phyloP scores from a whole-genome alignment of 2,113 vertebrate species.

The Phrynocephalus versicolor region DNA sequence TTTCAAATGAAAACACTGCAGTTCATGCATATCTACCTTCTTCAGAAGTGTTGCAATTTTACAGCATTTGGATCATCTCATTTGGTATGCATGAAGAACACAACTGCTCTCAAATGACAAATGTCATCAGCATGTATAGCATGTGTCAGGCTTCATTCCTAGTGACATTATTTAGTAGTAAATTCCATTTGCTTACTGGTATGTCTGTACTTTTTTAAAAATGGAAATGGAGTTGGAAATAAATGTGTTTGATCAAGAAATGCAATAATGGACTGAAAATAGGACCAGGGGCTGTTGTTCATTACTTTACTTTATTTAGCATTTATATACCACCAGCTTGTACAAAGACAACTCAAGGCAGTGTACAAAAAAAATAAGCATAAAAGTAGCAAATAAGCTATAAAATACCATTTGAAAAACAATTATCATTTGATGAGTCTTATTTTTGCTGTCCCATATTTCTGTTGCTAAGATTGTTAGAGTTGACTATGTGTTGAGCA shows the following conservation, averaged over 20 bases:
- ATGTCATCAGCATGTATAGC: neutral
- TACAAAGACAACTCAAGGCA: too few species aligned
- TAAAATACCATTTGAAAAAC: too few species aligned
- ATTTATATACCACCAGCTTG: too few species aligned
- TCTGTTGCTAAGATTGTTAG: constrained; percentile 22
- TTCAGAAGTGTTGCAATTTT: neutral
- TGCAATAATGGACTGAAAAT: constrained; percentile 38
- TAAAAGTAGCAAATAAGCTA: too few species aligned
- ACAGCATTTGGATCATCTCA: neutral
- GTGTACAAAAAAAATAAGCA: too few species aligned
- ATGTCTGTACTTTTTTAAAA: neutral
- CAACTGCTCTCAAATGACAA: neutral
- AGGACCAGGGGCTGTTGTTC: constrained; percentile 20
- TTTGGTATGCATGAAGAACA: neutral
- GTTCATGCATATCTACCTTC: neutral
- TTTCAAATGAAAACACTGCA: neutral
- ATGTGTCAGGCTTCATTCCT: neutral
- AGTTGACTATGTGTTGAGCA: constrained; percentile 23
- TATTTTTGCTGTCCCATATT: neutral
- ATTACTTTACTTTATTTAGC: too few species aligned
- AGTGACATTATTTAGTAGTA: neutral
- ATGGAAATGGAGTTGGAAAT: constrained; percentile 1
- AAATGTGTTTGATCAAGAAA: neutral
- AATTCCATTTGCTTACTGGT: neutral
- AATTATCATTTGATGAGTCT: neutral